phyloP scores from a whole-genome alignment of 2,113 vertebrate genomes.

The Tyrannus savana region DNA sequence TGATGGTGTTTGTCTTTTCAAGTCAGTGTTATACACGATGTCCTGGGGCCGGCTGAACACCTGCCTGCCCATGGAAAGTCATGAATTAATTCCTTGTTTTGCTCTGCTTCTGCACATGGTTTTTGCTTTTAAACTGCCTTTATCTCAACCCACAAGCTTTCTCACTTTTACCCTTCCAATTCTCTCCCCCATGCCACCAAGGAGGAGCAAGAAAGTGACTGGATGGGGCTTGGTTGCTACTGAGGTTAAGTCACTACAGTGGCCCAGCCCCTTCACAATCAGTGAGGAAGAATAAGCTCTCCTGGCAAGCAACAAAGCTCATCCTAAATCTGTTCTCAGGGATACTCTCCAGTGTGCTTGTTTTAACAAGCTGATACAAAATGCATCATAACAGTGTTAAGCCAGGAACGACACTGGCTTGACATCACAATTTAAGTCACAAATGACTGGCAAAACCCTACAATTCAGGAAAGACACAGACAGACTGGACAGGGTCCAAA shows the following conservation, averaged over 20 bases:
- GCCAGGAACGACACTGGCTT: not conserved
- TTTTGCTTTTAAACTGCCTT: not conserved
- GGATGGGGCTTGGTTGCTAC: not conserved
- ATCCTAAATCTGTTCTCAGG: not conserved
- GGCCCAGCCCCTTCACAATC: not conserved
- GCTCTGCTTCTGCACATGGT: not conserved
- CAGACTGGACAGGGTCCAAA: not conserved
- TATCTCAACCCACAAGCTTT: not conserved
- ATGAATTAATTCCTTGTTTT: not conserved
- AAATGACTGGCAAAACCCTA: not conserved
- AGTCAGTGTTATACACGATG: not conserved
- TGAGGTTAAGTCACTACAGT: not conserved
- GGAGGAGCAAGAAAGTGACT: not conserved
- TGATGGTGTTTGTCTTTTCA: not conserved
- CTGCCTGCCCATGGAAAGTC: not conserved
- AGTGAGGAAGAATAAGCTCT: not conserved
- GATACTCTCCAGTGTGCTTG: not conserved
- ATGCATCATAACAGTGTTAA: not conserved
- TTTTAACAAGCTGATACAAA: not conserved
- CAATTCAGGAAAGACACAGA: not conserved
- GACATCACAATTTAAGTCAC: not conserved
- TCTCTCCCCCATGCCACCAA: not conserved
- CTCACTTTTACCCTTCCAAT: not conserved
- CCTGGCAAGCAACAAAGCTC: not conserved
- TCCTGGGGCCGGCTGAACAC: not conserved